Base-by-base conservation (phyloP, 2,113 vertebrate genomes). In the Sinocyclocheilus rhinocerous region DNA sequence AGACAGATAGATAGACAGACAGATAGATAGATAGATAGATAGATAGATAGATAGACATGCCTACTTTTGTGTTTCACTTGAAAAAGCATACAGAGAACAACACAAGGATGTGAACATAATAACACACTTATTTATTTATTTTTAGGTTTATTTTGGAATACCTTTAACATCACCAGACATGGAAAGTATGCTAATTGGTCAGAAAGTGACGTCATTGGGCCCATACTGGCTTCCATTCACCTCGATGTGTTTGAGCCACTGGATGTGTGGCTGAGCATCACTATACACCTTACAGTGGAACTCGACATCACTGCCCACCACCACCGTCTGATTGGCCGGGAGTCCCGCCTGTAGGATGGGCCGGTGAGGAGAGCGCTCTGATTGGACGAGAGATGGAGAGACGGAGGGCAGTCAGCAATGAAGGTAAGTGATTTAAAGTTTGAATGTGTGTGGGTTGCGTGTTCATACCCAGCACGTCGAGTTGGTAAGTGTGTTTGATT, bases 231-330 rank as follows among this genome's bases (percentile, higher is more conserved):
- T 99, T 89, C 98, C 98, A 0, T 99, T 99, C 80, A 99, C 96
- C 90, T 99, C 97, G 85, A 97, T 97, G 0, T 99, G 98, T 65
- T 98, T 99, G 8, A 99, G 95, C 98, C 98, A 99, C 94, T 99
- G 98, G 91, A 99, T 99, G 90, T 99, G 97, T 3, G 98, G 98
- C 94, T 99, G 98, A 0, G 98, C 98, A 22, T 99, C 98, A 0
- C 98, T 99, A 95, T 97, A 99, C 10, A 99, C 98, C 90, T 99
- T 99, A 90, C 98, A 99, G 85, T 97, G 97, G 86, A 99, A 99
- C 91, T 99, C 97, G 84, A 99, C 98, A 22, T 99, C 92, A 42
- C 95, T 98, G 86, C 98, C 98, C 67, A 99, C 89, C 65, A 96
- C 94, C 67, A 96, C 98, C 0, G 98, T 97, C 96, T 99, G 97